Evolutionary conservation across 2,113 vertebrate species (phyloP).

Genomic region (Phalacrocorax carbo): DNA sequence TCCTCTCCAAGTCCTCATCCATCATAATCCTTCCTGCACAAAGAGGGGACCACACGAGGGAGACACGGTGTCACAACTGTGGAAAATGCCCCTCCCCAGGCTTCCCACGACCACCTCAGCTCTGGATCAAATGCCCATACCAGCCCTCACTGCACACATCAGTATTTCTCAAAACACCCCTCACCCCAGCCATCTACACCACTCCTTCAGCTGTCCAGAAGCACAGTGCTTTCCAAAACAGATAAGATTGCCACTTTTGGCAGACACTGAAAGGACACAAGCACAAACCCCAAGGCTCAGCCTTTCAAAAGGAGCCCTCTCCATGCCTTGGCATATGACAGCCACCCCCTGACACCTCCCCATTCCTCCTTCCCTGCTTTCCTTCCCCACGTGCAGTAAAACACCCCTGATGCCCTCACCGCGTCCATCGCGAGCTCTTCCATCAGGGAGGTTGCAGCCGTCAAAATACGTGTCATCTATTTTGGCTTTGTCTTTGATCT

Average conservation of each 20-base stretch:
- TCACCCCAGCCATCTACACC: neutral
- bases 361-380: neutral
- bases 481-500: conserved; percentile 94
- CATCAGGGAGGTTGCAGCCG: conserved; percentile 65
- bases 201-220: neutral
- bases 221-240: neutral
- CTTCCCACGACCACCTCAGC: neutral
- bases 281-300: neutral
- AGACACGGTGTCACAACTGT: fast-evolving
- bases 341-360: neutral
- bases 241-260: neutral
- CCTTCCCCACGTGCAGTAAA: neutral
- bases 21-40: conserved; percentile 79
- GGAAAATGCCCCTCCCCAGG: neutral
- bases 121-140: neutral
- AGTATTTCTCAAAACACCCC: neutral
- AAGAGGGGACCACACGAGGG: neutral
- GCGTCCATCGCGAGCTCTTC: conserved; percentile 57
- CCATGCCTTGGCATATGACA: fast-evolving
- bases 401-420: conserved; percentile 69
- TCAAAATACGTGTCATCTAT: conserved; percentile 77
- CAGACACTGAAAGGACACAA: fast-evolving
- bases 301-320: neutral
- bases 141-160: neutral
- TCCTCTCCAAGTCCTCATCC: conserved; percentile 91